Evolutionary conservation across 64 coral and sea anemone genomes (phyloP).

Genomic region (Montipora cactus): DNA sequence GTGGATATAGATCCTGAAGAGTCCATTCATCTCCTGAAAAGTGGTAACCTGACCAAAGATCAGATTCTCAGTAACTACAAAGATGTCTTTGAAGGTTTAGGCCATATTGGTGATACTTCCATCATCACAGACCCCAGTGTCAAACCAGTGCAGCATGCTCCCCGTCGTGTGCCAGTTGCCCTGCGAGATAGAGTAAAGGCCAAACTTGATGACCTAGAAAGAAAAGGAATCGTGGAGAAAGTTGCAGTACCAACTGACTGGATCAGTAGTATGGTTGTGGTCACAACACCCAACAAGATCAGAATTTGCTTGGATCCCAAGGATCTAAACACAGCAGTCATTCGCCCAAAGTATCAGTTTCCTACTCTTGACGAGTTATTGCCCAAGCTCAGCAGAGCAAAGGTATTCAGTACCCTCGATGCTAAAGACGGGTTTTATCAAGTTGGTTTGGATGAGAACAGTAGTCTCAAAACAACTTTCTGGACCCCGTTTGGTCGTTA

Average conservation of each 20-base stretch:
- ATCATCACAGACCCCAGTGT: constrained; percentile 50
- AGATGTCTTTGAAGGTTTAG: constrained; percentile 56
- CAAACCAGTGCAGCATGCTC: constrained; percentile 51
- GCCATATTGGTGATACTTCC: constrained; percentile 39
- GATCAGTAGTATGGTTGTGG: too few species aligned
- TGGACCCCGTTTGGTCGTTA: constrained; percentile 31
- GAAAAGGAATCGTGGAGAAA: constrained; percentile 21
- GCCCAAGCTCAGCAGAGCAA: too few species aligned
- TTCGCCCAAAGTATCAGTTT: too few species aligned
- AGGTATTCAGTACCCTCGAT: neutral
- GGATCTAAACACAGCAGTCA: too few species aligned
- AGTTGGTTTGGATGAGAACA: constrained; percentile 13
- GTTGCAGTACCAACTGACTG: neutral
- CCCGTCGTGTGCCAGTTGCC: constrained; percentile 26
- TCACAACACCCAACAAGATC: too few species aligned
- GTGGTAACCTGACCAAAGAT: constrained; percentile 44
- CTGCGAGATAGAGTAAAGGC: constrained; percentile 32
- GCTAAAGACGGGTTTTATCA: constrained; percentile 42
- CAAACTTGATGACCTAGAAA: constrained; percentile 36
- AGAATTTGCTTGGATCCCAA: too few species aligned
- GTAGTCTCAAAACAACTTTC: constrained; percentile 27
- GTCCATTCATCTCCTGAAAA: neutral
- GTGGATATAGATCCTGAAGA: constrained; percentile 35
- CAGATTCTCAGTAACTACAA: constrained; percentile 33
- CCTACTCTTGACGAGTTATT: too few species aligned